Base-by-base conservation (phyloP, 2,797 vertebrate species). In the Pyrocephalus nanus region DNA sequence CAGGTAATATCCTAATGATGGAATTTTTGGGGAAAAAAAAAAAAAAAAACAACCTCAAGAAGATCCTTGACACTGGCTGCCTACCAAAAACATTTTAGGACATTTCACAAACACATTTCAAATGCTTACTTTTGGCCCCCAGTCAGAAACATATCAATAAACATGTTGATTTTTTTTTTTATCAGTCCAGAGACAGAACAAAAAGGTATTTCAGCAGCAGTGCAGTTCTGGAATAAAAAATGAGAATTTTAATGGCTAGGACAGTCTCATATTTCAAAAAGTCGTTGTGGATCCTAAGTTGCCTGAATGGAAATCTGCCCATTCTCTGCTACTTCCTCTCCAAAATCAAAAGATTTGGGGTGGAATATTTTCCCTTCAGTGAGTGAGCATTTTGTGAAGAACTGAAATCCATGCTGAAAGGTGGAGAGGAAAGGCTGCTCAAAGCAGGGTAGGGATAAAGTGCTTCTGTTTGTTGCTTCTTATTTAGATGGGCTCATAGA, bases 121-220 rank as follows among this genome's bases (percentile, higher is more conserved):
- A 88, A 70, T 72, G 21, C 30, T 81, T 78, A 25, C 8, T 73
- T 94, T 89, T 82, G 67, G 77, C 64, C 60, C 47, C 38, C 6
- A 40, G 6, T 60, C 73, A 93, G 90, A 92, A 92, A 21, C 5
- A 23, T 54, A 85, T 57, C 67, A 86, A 76, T 60, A 89, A 95
- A 72, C 3, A 36, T 42, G 19, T 20, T 58, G 34, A 51, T n/a
- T 72, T 75, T 85, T 72, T 75, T 85, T 90, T 16, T 90, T 14
- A n/a, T 76, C n/a, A 66, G 51, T 34, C 30, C 73, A n/a, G 12
- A 91, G 11, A 55, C 11, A 92, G 58, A 70, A 81, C 25, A 82
- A 76, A 75, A 82, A 30, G 15, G 7, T 57, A 34, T 62, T 81
- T 86, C 27, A 79, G 26, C 21, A 80, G 17, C 45, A 61, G 8